Evolutionary conservation across 2,888 invertebrate species (phyloP).

Genomic region (Xestoiulus laeticollis): DNA sequence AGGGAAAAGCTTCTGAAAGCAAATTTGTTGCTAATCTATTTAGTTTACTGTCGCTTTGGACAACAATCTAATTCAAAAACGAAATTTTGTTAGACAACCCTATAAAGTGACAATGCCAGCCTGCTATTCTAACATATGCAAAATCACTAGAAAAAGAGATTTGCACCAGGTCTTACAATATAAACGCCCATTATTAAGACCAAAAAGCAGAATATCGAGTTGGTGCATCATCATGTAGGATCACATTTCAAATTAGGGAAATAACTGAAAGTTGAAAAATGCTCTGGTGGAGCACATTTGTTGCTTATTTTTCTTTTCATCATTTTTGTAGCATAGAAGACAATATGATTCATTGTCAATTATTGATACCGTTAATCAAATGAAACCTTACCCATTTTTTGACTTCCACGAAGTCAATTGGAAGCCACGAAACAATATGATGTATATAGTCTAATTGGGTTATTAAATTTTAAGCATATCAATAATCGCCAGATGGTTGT

Average conservation of each 20-base stretch:
- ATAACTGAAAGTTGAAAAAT: not conserved
- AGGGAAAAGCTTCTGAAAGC: too few species aligned
- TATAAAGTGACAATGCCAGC: too few species aligned
- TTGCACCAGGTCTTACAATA: too few species aligned
- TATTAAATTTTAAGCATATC: not conserved
- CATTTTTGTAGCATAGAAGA: not conserved
- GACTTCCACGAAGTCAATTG: not conserved
- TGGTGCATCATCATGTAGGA: too few species aligned
- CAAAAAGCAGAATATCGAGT: not conserved
- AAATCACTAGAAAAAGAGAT: too few species aligned
- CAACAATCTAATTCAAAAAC: too few species aligned
- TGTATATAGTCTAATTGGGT: not conserved
- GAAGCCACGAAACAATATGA: not conserved
- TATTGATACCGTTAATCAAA: slow-evolving; percentile 1
- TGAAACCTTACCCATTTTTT: not conserved
- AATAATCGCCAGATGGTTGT: slow-evolving; percentile 16
- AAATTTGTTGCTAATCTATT: too few species aligned
- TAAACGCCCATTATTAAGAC: not conserved
- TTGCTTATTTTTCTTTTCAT: not conserved
- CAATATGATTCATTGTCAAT: not conserved
- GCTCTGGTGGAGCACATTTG: not conserved
- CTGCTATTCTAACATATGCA: too few species aligned
- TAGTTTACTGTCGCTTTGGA: too few species aligned
- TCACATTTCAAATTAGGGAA: too few species aligned
- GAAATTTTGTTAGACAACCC: too few species aligned